These are phyloP conservation scores for Etheostoma cragini DNA, from an alignment of 2,113 vertebrate genomes.

Conservation along the genomic window DNA sequence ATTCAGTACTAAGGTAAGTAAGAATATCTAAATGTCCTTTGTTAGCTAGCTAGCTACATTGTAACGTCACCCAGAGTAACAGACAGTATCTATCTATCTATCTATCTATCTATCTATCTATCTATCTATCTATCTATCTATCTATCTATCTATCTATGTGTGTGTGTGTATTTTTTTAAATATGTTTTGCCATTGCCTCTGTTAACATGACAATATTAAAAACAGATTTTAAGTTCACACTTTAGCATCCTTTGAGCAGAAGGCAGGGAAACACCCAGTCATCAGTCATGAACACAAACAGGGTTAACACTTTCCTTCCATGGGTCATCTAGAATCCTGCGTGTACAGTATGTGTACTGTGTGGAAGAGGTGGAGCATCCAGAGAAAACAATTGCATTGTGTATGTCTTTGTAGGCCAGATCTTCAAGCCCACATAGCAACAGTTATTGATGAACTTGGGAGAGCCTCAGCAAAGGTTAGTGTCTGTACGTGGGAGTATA, in stretches of 20 bases:
- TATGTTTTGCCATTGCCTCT: too few species aligned
- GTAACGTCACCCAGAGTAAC: too few species aligned
- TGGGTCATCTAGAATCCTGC: too few species aligned
- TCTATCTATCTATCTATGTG: too few species aligned
- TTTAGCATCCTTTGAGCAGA: background rate
- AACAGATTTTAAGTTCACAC: background rate
- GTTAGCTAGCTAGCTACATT: too few species aligned
- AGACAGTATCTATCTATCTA: too few species aligned
- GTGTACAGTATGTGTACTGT: background rate
- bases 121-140: too few species aligned
- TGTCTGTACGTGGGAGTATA: background rate
- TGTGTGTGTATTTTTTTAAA: too few species aligned
- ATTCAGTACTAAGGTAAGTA: slow-evolving; percentile 76
- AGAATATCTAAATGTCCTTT: background rate
- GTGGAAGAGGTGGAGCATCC: background rate
- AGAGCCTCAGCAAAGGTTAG: slow-evolving; percentile 84
- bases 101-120: too few species aligned
- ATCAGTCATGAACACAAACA: background rate
- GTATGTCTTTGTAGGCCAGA: slow-evolving; percentile 71
- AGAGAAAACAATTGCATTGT: background rate
- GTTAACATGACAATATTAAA: background rate
- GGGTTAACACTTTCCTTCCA: background rate
- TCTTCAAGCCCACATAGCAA: slow-evolving; percentile 70
- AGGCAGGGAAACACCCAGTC: background rate
- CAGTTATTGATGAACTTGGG: slow-evolving; percentile 85